Evolutionary conservation across 2,888 invertebrate genomes (phyloP), one percentile per base, ranked within the genome.

Genomic region (Psylliodes chrysocephalus): DNA sequence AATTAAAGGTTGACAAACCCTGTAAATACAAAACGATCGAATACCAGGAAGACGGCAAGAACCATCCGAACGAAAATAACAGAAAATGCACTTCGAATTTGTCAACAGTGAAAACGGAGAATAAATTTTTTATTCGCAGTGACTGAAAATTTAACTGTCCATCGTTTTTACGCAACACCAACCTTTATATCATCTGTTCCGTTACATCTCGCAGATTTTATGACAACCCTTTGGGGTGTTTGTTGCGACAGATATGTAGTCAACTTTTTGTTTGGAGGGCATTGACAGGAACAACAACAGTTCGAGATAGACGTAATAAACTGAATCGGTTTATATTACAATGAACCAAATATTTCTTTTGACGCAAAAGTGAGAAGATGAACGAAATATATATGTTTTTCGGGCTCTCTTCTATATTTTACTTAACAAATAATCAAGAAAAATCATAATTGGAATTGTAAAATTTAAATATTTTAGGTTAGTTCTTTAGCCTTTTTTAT

Each of bases 81-180:
- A 18, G 44, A 7, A n/a, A 46, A 19, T 46, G 46, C 46, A 46
- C 14, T 35, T 35, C 8, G 14, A 35, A 35, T 35, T 46, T 46
- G 46, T 46, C 19, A 46, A 46, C 22, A 46, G 19, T 19, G 8
- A 44, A 44, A 19, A 19, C 4, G 17, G 44, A 44, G 14, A 12
- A 12, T 19, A n/a, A n/a, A n/a, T n/a, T n/a, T n/a, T n/a, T n/a
- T n/a, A n/a, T n/a, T n/a, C n/a, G 4, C 44, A 10, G 44, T 44
- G 18, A 44, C 44, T 44, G 44, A 44, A 46, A 46, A n/a, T 46
- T 46, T 46, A 22, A 46, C 12, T 46, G 22, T 44, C 14, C 46
- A n/a, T 22, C 46, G 46, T 46, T 46, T 46, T 46, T 46, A 46
- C 46, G 46, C 46, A 46, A 46, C 46, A 46, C 46, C 19, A 46